These are phyloP conservation scores for Polypterus bichir DNA, from an alignment of 2,113 vertebrate genomes.

Conservation along the genomic window DNA sequence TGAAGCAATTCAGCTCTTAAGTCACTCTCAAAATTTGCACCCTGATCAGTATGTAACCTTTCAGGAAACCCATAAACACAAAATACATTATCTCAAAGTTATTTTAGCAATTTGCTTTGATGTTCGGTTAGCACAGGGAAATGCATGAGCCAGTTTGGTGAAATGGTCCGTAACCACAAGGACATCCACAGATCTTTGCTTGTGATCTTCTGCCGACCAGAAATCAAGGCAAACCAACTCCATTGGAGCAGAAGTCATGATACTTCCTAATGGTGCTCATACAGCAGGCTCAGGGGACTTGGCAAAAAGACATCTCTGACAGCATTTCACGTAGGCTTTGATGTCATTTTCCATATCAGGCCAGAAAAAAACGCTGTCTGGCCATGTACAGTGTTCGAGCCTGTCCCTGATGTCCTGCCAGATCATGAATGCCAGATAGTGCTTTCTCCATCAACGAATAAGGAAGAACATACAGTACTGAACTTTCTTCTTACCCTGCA, in stretches of 20 bases:
- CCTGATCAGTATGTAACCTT: slow-evolving; percentile 10
- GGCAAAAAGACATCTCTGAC: slow-evolving; percentile 10
- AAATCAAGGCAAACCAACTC: slow-evolving; percentile 14
- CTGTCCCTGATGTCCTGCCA: slow-evolving; percentile 3
- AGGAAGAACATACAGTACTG: slow-evolving; percentile 7
- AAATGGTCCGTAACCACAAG: slow-evolving; percentile 16
- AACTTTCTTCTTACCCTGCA: slow-evolving; percentile 4
- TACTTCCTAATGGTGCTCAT: slow-evolving; percentile 4
- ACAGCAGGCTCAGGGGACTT: slow-evolving; percentile 9
- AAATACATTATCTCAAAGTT: slow-evolving; percentile 14
- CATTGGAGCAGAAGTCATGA: slow-evolving; percentile 9
- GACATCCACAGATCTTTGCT: slow-evolving; percentile 8
- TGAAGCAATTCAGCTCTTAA: slow-evolving; percentile 6
- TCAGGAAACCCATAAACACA: slow-evolving; percentile 12
- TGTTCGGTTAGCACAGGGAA: slow-evolving; percentile 8
- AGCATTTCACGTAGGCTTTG: slow-evolving; percentile 1
- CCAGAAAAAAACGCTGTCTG: slow-evolving; percentile 1
- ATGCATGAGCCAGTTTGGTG: slow-evolving; percentile 11
- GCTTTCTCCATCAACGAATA: background rate
- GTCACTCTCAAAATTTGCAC: slow-evolving; percentile 11
- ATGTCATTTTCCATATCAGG: slow-evolving; percentile 6
- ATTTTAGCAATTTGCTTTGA: slow-evolving; percentile 11
- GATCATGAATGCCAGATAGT: slow-evolving; percentile 1
- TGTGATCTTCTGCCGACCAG: slow-evolving; percentile 9
- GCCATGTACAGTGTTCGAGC: background rate